Evolutionary conservation across 2,797 vertebrate species (phyloP).

Genomic region (Lutjanus argentimaculatus): DNA sequence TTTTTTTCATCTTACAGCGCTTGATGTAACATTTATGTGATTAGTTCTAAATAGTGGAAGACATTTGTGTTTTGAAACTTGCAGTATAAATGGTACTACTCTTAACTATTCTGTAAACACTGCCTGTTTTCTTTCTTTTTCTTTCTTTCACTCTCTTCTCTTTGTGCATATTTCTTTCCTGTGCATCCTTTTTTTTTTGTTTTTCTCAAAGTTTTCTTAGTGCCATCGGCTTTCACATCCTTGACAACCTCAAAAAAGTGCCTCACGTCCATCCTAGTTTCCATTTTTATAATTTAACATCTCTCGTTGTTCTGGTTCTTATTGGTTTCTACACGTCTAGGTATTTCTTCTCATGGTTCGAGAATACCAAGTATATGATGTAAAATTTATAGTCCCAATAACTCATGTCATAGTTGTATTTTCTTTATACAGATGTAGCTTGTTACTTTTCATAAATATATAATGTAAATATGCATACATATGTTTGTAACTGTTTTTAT

Average conservation of each 20-base stretch:
- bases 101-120: constrained; percentile 88
- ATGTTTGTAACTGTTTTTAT: constrained; percentile 96
- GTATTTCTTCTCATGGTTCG: constrained; percentile 86
- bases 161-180: constrained; percentile 83
- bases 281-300: constrained; percentile 89
- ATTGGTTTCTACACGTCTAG: constrained; percentile 85
- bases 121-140: constrained; percentile 82
- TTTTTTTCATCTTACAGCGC: constrained; percentile 85
- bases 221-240: constrained; percentile 89
- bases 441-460: constrained; percentile 93
- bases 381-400: constrained; percentile 94
- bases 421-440: constrained; percentile 92
- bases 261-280: constrained; percentile 93
- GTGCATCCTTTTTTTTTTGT: constrained; percentile 77
- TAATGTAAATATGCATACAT: constrained; percentile 97
- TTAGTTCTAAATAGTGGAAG: constrained; percentile 88
- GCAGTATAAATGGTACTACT: constrained; percentile 89
- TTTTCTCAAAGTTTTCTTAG: constrained; percentile 76
- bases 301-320: constrained; percentile 89
- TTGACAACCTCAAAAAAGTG: constrained; percentile 94
- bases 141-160: constrained; percentile 67
- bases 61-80: constrained; percentile 89
- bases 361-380: constrained; percentile 91
- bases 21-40: constrained; percentile 89
- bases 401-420: constrained; percentile 93